Base-by-base conservation (phyloP, 2,113 vertebrate genomes). In the Forbesichthys papilliferus region DNA sequence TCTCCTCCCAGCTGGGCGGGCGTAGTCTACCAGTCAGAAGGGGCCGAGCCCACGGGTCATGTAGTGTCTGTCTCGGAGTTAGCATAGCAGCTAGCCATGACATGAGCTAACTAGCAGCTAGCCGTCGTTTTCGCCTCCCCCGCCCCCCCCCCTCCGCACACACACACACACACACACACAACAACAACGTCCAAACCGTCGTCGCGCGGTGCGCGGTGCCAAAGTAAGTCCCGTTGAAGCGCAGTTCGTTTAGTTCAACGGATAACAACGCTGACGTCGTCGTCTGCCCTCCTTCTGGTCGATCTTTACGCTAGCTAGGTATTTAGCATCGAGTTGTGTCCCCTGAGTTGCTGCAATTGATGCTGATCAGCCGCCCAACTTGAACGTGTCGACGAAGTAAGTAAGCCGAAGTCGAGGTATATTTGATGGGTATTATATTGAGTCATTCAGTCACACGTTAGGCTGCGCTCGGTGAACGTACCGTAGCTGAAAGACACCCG, bases 41-140 rank as follows among this genome's bases (percentile, higher is more conserved):
- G 58, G 85, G 80, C 82, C 83, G 20, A 81, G 79, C 86, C 86
- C 81, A 66, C 77, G 78, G 74, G 71, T 77, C 75, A 73, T 46
- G 67, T 77, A 74, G 70, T 71, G 81, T 64, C 56, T 33, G 71
- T 77, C 73, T 74, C 65, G 79, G 84, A 85, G 85, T 73, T 85
- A 86, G 72, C 77, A 0, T 1, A 52, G 7, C 61, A 77, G 81
- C 79, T 86, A 90, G 75, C 83, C 36, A 42, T 42, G 36, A 42
- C 89, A 89, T 89, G 89, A 90, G 85, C 89, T 90, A 89, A 90
- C 85, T 12, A 80, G 76, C 3, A 73, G 75, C 77, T 74, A 79
- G 72, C 76, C 46, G 27, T 48, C 61, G 13, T 67, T 69, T 55
- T 8, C 67, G 20, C 20, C 20, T 20, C 1, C 1, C 20, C 1